phyloP scores from a whole-genome alignment of 2,888 invertebrate genomes.

The Doris montereyensis region DNA sequence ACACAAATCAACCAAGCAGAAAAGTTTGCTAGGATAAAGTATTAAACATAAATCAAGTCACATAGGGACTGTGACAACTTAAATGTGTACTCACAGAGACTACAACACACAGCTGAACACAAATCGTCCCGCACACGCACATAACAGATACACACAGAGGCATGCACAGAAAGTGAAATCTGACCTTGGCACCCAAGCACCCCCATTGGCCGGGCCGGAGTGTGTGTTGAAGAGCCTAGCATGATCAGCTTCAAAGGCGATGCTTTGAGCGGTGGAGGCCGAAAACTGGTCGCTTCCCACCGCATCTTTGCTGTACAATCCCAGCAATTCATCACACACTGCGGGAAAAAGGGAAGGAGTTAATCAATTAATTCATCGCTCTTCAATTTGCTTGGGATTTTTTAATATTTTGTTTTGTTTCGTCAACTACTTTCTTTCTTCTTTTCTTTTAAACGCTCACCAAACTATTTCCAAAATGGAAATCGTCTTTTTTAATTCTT shows the following conservation, averaged over 20 bases:
- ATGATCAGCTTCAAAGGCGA: constrained; percentile 48
- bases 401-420: too few relatives aligned
- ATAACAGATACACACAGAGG: too few relatives aligned
- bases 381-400: background rate
- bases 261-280: constrained; percentile 50
- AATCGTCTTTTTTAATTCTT: background rate
- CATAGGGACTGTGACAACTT: too few relatives aligned
- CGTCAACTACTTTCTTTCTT: too few relatives aligned
- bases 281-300: constrained; percentile 51
- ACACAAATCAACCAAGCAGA: too few relatives aligned
- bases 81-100: too few relatives aligned
- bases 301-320: constrained; percentile 45
- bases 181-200: constrained; percentile 58
- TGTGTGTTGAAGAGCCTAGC: constrained; percentile 48
- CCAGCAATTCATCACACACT: constrained; percentile 55
- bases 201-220: constrained; percentile 40
- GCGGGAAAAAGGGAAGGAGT: constrained; percentile 33
- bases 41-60: too few relatives aligned
- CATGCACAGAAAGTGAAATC: background rate
- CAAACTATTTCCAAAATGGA: too few relatives aligned
- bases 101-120: too few relatives aligned
- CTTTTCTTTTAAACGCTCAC: too few relatives aligned
- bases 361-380: background rate
- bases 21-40: too few relatives aligned
- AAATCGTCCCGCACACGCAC: too few relatives aligned